Conservation (phyloP, 64 coral and sea anemone species). For the Porites lutea region DNA sequence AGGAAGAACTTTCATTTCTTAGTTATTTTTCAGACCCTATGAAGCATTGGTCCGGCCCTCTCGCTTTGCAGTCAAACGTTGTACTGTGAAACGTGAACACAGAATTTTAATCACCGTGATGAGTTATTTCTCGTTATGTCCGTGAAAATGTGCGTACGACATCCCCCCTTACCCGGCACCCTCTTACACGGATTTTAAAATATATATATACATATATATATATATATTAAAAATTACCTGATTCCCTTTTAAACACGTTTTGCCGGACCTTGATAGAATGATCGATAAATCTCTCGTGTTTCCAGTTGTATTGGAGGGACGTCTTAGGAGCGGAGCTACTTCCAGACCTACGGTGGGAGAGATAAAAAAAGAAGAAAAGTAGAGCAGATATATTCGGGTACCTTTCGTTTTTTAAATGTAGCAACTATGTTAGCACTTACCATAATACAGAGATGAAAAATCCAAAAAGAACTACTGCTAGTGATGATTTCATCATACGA, state of each 20-base stretch:
- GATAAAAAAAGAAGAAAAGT: not conserved
- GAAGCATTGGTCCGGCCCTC: too few relatives aligned
- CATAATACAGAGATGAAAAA: not conserved
- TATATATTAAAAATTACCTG: not conserved
- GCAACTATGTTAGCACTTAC: not conserved
- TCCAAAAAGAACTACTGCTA: not conserved
- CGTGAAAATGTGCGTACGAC: too few relatives aligned
- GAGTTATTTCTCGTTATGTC: too few relatives aligned
- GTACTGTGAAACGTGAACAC: too few relatives aligned
- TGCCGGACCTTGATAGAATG: not conserved
- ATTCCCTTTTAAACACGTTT: conserved; percentile 10
- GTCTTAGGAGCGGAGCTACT: not conserved
- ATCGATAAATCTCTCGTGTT: not conserved
- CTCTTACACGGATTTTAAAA: too few relatives aligned
- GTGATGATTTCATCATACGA: not conserved
- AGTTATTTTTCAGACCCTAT: too few relatives aligned
- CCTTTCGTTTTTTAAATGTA: not conserved
- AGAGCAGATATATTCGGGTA: not conserved
- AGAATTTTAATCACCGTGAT: too few relatives aligned
- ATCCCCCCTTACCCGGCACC: too few relatives aligned
- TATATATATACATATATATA: not conserved
- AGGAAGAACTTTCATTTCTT: too few relatives aligned
- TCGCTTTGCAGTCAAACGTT: too few relatives aligned
- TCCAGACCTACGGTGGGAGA: not conserved
- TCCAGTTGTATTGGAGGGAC: not conserved